Percentiles rank a stretch among this genome's conserved stretches.
Conservation (phyloP, 2,113 vertebrate genomes). For the Passer montanus region DNA sequence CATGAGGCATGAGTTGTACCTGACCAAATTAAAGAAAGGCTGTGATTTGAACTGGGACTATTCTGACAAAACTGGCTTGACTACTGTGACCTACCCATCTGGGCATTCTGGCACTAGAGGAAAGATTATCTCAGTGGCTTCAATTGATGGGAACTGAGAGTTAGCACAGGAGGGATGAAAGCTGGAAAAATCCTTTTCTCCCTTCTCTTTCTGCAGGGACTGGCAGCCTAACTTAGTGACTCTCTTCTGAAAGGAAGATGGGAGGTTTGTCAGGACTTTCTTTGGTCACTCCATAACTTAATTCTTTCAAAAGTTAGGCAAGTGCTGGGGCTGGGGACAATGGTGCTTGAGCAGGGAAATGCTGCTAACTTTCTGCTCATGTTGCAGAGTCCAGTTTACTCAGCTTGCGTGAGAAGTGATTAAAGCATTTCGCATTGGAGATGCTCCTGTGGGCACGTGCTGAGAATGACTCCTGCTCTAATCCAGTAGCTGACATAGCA, state of each 20-base stretch:
- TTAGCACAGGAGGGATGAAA: neutral
- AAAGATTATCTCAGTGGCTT: neutral
- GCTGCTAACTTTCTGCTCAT: neutral
- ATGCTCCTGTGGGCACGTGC: neutral
- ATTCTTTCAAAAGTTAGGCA: neutral
- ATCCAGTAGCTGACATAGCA: neutral
- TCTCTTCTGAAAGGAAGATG: neutral
- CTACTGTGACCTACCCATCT: neutral
- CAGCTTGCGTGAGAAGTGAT: neutral
- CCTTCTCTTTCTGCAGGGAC: neutral
- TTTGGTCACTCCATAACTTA: neutral
- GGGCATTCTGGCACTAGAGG: neutral
- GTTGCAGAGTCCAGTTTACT: neutral
- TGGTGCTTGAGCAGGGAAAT: neutral
- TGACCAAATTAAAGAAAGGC: neutral
- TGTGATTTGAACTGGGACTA: neutral
- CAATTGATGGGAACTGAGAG: neutral
- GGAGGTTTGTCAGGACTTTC: neutral
- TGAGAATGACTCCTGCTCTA: neutral
- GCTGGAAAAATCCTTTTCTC: neutral
- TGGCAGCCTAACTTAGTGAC: neutral
- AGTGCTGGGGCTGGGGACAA: neutral
- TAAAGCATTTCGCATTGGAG: neutral
- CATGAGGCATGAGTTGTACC: neutral
- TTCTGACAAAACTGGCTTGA: neutral